Evolutionary conservation across 1,140 invertebrate species (phyloP).

Genomic region (Euura lappo): DNA sequence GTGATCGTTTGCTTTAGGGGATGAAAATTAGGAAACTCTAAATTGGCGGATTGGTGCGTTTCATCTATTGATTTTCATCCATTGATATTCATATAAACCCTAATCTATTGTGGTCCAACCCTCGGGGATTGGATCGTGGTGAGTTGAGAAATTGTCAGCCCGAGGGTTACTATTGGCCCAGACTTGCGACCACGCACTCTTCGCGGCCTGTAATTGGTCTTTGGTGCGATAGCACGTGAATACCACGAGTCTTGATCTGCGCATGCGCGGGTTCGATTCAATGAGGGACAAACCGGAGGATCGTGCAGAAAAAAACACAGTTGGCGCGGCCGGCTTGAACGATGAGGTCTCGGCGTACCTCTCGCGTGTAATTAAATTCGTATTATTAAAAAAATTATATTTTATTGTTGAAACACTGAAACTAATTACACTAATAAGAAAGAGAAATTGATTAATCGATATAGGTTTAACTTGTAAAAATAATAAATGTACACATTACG

Average conservation of each 20-base stretch:
- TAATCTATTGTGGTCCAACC: no score
- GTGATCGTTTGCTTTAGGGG: no score
- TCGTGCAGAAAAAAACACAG: constrained; percentile 3
- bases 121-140: background rate
- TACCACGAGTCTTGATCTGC: background rate
- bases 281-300: constrained; percentile 6
- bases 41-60: no score
- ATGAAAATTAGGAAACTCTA: no score
- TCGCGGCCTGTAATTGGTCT: background rate
- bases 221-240: background rate
- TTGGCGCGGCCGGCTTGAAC: constrained; percentile 9
- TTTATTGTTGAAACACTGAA: no score
- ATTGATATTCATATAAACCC: no score
- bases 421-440: background rate
- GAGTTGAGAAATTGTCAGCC: background rate
- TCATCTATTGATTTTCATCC: no score
- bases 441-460: background rate
- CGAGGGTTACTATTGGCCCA: background rate
- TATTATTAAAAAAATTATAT: background rate
- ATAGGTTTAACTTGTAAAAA: no score
- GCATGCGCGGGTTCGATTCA: background rate
- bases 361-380: background rate
- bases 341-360: constrained; percentile 5
- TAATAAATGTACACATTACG: no score
- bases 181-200: background rate